A percentile compares a stretch with the other conserved stretches of the same genome.
These are phyloP conservation scores for Cyprinodon diabolis DNA, from an alignment of 2,797 vertebrate genomes.

Conservation along the genomic window DNA sequence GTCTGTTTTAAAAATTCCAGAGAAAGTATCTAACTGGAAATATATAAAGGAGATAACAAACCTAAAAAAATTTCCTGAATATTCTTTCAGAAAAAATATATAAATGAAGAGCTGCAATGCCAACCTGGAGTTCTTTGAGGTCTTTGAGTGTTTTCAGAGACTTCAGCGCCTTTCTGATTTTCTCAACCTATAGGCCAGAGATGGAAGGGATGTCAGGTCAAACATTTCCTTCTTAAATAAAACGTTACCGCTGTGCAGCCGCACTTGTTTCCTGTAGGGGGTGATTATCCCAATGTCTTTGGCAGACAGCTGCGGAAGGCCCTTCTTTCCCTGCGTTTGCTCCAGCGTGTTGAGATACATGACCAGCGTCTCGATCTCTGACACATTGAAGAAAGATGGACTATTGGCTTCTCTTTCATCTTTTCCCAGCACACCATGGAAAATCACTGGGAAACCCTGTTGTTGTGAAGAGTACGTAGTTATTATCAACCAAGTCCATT, in stretches of 20 bases:
- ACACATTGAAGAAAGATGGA: conserved; percentile 93
- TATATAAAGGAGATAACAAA: neutral
- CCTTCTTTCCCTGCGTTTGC: conserved; percentile 81
- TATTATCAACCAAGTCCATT: neutral
- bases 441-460: conserved; percentile 92
- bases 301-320: conserved; percentile 78
- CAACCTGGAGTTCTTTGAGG: conserved; percentile 87
- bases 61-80: neutral
- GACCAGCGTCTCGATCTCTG: conserved; percentile 85
- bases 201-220: neutral
- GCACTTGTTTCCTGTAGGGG: conserved; percentile 95
- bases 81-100: neutral
- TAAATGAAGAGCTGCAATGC: neutral
- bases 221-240: neutral
- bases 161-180: conserved; percentile 87
- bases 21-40: too few relatives aligned
- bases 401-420: conserved; percentile 89
- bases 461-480: neutral
- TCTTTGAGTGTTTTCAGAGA: conserved; percentile 72
- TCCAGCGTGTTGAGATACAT: conserved; percentile 86
- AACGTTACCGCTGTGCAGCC: neutral
- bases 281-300: conserved; percentile 89
- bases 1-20: neutral
- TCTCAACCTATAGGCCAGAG: conserved; percentile 85
- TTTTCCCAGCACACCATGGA: conserved; percentile 92